Evolutionary conservation across 2,888 invertebrate genomes (phyloP).

Genomic region (Phragmatobia fuliginosa): DNA sequence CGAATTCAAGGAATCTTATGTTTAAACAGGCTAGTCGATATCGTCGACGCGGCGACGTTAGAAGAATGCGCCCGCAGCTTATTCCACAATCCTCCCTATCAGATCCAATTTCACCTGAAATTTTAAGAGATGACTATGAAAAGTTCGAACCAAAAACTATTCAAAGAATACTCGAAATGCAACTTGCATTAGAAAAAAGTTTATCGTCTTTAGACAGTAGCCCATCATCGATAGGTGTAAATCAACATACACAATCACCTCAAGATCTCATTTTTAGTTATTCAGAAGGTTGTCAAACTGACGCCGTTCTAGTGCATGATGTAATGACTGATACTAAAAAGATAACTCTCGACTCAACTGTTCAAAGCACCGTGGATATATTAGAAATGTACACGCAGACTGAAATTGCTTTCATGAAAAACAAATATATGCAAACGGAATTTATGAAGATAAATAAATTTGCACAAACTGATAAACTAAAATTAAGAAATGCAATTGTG

Average conservation of each 20-base stretch:
- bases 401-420: slow-evolving; percentile 70
- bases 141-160: slow-evolving; percentile 68
- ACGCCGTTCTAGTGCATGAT: slow-evolving; percentile 74
- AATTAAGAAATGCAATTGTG: slow-evolving; percentile 62
- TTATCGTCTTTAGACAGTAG: slow-evolving; percentile 73
- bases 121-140: slow-evolving; percentile 44
- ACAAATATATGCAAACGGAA: slow-evolving; percentile 73
- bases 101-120: slow-evolving; percentile 60
- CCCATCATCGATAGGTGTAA: slow-evolving; percentile 74
- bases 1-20: slow-evolving; percentile 61
- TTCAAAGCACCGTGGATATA: slow-evolving; percentile 69
- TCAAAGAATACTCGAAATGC: slow-evolving; percentile 79
- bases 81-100: slow-evolving; percentile 66
- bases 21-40: slow-evolving; percentile 84
- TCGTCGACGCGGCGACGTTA: slow-evolving; percentile 77
- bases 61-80: slow-evolving; percentile 72
- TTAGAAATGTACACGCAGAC: slow-evolving; percentile 79
- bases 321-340: slow-evolving; percentile 74
- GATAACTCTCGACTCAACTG: slow-evolving; percentile 73
- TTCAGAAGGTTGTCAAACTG: slow-evolving; percentile 80
- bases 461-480: slow-evolving; percentile 73
- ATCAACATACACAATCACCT: slow-evolving; percentile 74
- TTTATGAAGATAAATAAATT: slow-evolving; percentile 57
- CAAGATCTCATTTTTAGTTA: slow-evolving; percentile 71
- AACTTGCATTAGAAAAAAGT: slow-evolving; percentile 75